A percentile compares a stretch with the other conserved stretches of the same genome.
Evolutionary conservation across 2,888 invertebrate genomes (phyloP).

Genomic region (Sipha maydis): DNA sequence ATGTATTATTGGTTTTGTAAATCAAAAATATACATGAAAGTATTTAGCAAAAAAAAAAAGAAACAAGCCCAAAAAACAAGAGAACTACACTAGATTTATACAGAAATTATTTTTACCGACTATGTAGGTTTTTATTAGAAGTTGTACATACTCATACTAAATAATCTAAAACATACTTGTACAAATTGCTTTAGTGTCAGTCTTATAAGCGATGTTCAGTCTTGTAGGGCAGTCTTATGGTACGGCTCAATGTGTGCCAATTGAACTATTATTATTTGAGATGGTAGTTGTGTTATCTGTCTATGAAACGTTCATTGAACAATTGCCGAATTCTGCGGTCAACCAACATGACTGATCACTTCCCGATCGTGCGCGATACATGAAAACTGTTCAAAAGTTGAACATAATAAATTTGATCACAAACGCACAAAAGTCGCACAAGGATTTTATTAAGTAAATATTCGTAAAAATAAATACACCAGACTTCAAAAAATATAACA

Average conservation of each 20-base stretch:
- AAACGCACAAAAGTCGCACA: conserved; percentile 13
- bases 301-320: conserved; percentile 23
- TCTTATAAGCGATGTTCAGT: conserved; percentile 57
- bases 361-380: neutral
- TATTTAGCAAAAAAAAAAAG: no score
- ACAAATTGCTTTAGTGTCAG: conserved; percentile 57
- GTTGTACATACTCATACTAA: neutral
- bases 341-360: conserved; percentile 13
- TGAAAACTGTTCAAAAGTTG: neutral
- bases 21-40: no score
- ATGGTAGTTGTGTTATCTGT: conserved; percentile 10
- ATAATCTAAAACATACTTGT: conserved; percentile 32
- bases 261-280: conserved; percentile 4
- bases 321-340: neutral
- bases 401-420: neutral
- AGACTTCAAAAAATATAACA: neutral
- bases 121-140: neutral
- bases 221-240: conserved; percentile 55
- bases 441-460: neutral
- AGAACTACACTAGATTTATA: neutral
- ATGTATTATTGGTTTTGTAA: no score
- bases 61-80: neutral
- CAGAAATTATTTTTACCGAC: neutral
- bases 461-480: neutral
- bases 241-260: conserved; percentile 49